Evolutionary conservation across 2,888 invertebrate genomes (phyloP).

Genomic region (Keiferia lycopersicella): DNA sequence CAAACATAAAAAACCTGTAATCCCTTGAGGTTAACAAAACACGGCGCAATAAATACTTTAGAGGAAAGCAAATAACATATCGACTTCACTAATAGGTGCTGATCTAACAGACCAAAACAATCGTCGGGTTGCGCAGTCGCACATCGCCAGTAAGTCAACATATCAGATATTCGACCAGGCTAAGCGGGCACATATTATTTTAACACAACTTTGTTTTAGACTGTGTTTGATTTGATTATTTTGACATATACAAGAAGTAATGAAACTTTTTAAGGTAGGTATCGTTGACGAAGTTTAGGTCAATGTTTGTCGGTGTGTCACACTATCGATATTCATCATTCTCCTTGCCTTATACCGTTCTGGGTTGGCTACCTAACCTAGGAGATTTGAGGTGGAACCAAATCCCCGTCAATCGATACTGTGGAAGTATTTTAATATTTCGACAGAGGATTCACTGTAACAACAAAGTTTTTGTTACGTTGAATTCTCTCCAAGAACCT

Average conservation of each 20-base stretch:
- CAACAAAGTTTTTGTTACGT: not conserved
- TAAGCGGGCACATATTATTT: conserved; percentile 32
- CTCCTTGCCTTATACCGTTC: no score
- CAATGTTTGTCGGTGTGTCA: no score
- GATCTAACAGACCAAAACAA: conserved; percentile 67
- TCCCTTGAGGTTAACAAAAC: conserved; percentile 77
- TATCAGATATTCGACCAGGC: conserved; percentile 41
- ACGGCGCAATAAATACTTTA: conserved; percentile 73
- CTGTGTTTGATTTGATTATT: no score
- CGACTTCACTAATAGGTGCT: conserved; percentile 68
- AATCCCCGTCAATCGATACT: no score
- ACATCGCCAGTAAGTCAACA: conserved; percentile 56
- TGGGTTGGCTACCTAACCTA: no score
- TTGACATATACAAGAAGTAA: no score
- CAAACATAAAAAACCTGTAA: conserved; percentile 74
- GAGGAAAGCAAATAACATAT: conserved; percentile 59
- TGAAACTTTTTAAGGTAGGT: no score
- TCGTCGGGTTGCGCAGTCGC: conserved; percentile 54
- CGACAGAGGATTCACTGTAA: not conserved
- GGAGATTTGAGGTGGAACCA: no score
- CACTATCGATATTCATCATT: no score
- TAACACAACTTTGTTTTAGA: conserved; percentile 11
- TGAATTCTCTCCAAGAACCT: no score
- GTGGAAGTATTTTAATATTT: not conserved
- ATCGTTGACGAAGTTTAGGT: no score